phyloP scores from a whole-genome alignment of 2,113 vertebrate genomes.

The Microcebus murinus region DNA sequence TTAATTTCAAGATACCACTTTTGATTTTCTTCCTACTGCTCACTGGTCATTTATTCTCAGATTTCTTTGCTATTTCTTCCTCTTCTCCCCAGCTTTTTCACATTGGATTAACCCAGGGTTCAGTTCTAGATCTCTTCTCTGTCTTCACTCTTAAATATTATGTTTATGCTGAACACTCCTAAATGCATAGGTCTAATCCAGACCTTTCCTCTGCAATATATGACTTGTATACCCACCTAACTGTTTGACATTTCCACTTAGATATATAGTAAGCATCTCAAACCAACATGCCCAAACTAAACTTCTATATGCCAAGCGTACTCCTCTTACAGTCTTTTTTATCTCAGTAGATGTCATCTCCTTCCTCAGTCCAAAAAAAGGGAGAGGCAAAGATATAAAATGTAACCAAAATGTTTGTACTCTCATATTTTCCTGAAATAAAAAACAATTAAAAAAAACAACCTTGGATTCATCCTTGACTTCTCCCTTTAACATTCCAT shows the following conservation, averaged over 20 bases:
- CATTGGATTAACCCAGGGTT: background rate
- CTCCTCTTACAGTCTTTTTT: background rate
- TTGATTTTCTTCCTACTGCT: background rate
- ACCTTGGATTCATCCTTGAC: background rate
- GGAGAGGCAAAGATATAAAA: too few relatives aligned
- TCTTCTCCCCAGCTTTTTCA: slow-evolving; percentile 30
- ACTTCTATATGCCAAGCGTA: background rate
- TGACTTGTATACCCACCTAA: background rate
- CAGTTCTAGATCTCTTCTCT: background rate
- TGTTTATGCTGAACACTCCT: background rate
- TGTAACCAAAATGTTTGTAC: too few relatives aligned
- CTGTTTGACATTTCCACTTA: background rate
- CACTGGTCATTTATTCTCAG: background rate
- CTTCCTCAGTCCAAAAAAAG: background rate
- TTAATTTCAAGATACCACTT: slow-evolving; percentile 47
- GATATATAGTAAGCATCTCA: background rate
- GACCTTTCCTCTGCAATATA: background rate
- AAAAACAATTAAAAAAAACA: background rate
- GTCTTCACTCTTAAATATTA: background rate
- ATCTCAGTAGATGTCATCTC: background rate
- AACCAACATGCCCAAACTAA: slow-evolving; percentile 27
- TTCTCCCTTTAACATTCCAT: background rate
- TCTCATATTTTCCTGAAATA: too few relatives aligned
- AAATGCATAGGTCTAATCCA: background rate
- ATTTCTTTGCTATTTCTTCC: background rate